Base-by-base conservation (phyloP, 1,140 invertebrate genomes). In the Theocolax elegans region DNA sequence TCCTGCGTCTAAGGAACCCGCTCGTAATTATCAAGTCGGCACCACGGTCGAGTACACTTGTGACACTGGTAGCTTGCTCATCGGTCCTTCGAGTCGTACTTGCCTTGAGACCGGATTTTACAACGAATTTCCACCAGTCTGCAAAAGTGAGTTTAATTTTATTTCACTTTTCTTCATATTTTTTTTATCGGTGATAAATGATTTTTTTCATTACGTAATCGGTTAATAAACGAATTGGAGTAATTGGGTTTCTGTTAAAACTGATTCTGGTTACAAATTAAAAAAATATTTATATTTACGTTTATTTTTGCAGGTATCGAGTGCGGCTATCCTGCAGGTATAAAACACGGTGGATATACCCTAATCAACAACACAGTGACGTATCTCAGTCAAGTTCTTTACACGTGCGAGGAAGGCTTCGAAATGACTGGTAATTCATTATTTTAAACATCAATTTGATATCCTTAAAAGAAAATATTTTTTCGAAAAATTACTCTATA, bases 41-140 rank as follows among this genome's bases (percentile, higher is more conserved):
- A 90, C 94, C 1, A 89, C 88, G n/a, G 92, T 97, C 23, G 92
- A 96, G 75, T 97, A 97, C 84, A 88, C 89, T 48, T 97, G 95
- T 77, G 93, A 95, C 79, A 89, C 91, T 23, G 95, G 95, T 6
- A 94, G 95, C 77, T 85, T 97, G 25, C 87, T 97, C 0, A 93
- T 97, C 25, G 95, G 95, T 4, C 95, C 95, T 0, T 88, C 91
- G 0, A 89, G 89, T 8, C 88, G 96, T 76, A 94, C 92, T 19
- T 97, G 95, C 77, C 87, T 97, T 9, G 92, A 95, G 65, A 96
- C 94, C 13, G 95, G 96, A 71, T 97, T 97, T 85, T 97, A 96
- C 80, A 95, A 95, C 75, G 95, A 97, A 83, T 96, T 96, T 79
- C 94, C 95, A 27, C 95, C 95, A 3, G 93, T 95, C 38, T 97